Percentiles rank a stretch among this genome's conserved stretches.
Conservation (phyloP, 2,797 vertebrate genomes). For the Carcharodon carcharias region DNA sequence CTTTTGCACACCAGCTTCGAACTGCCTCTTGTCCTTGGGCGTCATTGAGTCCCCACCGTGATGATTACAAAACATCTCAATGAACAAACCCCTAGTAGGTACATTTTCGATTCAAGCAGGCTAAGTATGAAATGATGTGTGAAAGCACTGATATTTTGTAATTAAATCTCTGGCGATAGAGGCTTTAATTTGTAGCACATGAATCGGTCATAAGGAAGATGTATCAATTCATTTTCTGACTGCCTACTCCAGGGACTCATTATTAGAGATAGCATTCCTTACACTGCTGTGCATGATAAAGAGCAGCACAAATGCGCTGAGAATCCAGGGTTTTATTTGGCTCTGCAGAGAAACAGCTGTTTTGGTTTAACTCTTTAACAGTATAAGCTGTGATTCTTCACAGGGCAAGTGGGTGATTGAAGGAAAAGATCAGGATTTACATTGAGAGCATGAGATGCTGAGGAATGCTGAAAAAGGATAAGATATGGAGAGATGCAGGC, state of each 20-base stretch:
- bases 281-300: constrained; percentile 67
- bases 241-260: constrained; percentile 67
- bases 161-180: constrained; percentile 71
- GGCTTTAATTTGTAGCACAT: constrained; percentile 68
- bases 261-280: constrained; percentile 68
- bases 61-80: background rate
- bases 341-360: constrained; percentile 35
- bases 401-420: no score
- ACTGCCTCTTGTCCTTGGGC: background rate
- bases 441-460: background rate
- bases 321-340: constrained; percentile 52
- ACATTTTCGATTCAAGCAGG: constrained; percentile 64
- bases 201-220: constrained; percentile 71
- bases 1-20: background rate
- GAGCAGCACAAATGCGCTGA: constrained; percentile 64
- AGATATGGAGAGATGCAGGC: background rate
- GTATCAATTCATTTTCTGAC: constrained; percentile 74
- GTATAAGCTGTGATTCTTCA: background rate
- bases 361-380: constrained; percentile 29
- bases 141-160: constrained; percentile 76
- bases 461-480: background rate
- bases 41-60: no score
- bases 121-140: constrained; percentile 73
- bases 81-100: background rate
- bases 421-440: background rate